These are phyloP conservation scores for Corythoichthys intestinalis DNA, from an alignment of 2,113 vertebrate genomes.

Conservation along the genomic window DNA sequence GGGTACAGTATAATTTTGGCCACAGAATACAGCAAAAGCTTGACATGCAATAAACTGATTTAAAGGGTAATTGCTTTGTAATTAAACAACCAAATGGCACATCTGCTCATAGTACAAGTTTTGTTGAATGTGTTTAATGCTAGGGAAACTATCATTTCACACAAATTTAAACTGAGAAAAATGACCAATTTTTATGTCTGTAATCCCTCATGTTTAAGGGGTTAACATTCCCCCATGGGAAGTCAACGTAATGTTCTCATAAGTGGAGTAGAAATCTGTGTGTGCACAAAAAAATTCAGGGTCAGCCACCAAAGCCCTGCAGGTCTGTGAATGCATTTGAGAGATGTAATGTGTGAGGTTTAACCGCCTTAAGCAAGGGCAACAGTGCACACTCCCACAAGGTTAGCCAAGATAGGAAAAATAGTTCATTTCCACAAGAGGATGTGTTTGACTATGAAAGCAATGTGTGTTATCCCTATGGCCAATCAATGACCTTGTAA, in stretches of 20 bases:
- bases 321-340: conserved; percentile 23
- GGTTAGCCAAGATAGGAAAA: conserved; percentile 29
- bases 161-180: neutral
- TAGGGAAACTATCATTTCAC: neutral
- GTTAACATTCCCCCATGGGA: conserved; percentile 3
- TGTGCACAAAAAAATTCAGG: conserved; percentile 10
- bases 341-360: conserved; percentile 23
- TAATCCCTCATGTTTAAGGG: conserved; percentile 10
- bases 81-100: conserved; percentile 12
- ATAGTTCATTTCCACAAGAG: conserved; percentile 11
- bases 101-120: neutral
- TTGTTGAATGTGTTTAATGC: conserved; percentile 1
- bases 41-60: neutral
- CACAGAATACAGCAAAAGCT: neutral
- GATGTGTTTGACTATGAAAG: conserved; percentile 25
- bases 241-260: conserved; percentile 8
- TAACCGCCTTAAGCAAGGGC: conserved; percentile 25
- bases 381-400: conserved; percentile 22
- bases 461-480: conserved; percentile 33
- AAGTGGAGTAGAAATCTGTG: conserved; percentile 1
- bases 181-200: neutral
- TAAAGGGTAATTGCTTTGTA: conserved; percentile 3
- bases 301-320: conserved; percentile 17
- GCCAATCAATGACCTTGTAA: conserved; percentile 55
- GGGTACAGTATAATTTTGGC: neutral